Evolutionary conservation across 1,140 invertebrate genomes (phyloP), one percentile per base, ranked within the genome.

Genomic region (Tribolium castaneum): DNA sequence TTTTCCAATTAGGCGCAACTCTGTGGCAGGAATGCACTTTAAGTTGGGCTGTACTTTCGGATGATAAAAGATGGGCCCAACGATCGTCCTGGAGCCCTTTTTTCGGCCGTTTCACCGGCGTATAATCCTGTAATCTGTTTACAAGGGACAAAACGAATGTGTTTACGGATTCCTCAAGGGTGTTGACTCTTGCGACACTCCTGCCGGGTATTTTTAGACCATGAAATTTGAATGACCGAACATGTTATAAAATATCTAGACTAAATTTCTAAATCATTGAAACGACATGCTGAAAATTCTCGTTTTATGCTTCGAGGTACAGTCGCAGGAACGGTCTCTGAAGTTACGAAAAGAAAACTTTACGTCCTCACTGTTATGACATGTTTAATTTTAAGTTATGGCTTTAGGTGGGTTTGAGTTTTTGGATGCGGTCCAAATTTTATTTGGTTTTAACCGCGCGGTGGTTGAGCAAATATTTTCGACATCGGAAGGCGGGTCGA

Each of bases 211-310:
- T 73, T 73, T 73, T 73, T 73, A 73, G 50, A 5, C 10, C 50
- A 30, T 72, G 50, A 73, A 39, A 73, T 51, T 73, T 52, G 19
- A 73, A 73, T 73, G 71, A 14, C 49, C 71, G 49, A 51, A 73
- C 70, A 34, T 73, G 22, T 30, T 54, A 54, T 54, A 16, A 16
- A 73, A 72, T 52, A 73, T 54, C 71, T 52, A 73, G 71, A 54
- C 70, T 73, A 73, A 73, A 73, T 50, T 73, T 30, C n/a, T 73
- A 73, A 73, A 73, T 73, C 50, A 73, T 73, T 50, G 19, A 72
- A 66, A 25, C 25, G 14, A 39, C 25, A 45, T 66, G n/a, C 25
- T 25, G 54, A 59, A 25, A 22, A 19, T 19, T 59, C 19, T 35
- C 12, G 59, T 66, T 62, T 62, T 34, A 62, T 62, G 13, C 14